phyloP scores from a whole-genome alignment of 2,888 invertebrate species.

The Elmis aenea region DNA sequence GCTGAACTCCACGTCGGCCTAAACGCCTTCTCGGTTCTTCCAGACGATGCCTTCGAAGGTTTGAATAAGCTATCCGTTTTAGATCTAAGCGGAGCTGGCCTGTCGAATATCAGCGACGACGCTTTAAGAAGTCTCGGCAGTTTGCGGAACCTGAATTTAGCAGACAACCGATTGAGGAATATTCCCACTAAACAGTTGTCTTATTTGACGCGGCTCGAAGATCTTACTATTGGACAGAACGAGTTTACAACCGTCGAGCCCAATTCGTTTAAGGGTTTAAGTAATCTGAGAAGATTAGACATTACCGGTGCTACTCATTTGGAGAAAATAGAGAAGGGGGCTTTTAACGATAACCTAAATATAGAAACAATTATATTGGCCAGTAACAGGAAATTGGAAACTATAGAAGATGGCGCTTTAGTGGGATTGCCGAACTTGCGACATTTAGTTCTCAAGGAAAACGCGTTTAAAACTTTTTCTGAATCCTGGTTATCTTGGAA shows the following conservation, averaged over 20 bases:
- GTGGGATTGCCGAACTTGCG: constrained; percentile 74
- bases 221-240: constrained; percentile 78
- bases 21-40: constrained; percentile 72
- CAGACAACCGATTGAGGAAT: constrained; percentile 70
- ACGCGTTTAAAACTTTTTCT: constrained; percentile 69
- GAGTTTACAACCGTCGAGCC: constrained; percentile 66
- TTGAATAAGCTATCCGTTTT: constrained; percentile 69
- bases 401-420: constrained; percentile 71
- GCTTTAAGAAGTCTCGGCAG: constrained; percentile 73
- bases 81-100: constrained; percentile 75
- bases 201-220: constrained; percentile 68
- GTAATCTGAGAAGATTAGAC: constrained; percentile 70
- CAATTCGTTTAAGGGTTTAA: constrained; percentile 72
- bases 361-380: constrained; percentile 70
- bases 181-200: constrained; percentile 74
- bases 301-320: constrained; percentile 73
- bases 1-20: constrained; percentile 82
- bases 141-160: constrained; percentile 70
- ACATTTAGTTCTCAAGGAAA: constrained; percentile 72
- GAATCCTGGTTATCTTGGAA: constrained; percentile 77
- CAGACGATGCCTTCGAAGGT: constrained; percentile 73
- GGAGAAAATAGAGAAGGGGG: constrained; percentile 68
- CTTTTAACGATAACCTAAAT: constrained; percentile 75
- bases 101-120: constrained; percentile 70
- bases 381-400: constrained; percentile 69